Conservation (phyloP, 92 coral and sea anemone species). For the Metridium senile region DNA sequence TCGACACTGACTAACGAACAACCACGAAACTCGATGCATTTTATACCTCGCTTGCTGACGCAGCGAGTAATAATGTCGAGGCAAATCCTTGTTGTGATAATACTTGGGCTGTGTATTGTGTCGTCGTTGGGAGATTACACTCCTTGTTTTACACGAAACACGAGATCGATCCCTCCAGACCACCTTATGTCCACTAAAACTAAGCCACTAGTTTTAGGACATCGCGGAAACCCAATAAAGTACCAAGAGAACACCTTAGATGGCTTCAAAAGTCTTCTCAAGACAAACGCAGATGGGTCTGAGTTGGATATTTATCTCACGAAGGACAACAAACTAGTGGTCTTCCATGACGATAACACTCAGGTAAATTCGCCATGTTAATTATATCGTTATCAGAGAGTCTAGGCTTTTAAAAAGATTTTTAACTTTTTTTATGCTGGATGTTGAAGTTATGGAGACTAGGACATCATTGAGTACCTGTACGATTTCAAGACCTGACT, state of each 20-base stretch:
- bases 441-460: no score
- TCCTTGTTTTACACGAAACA: slow-evolving; percentile 15
- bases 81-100: neutral
- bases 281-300: slow-evolving; percentile 81
- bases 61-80: neutral
- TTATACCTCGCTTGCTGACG: no score
- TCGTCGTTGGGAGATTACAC: neutral
- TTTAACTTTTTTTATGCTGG: neutral
- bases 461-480: no score
- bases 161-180: no score
- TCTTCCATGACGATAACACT: slow-evolving; percentile 82
- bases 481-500: no score
- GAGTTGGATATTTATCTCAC: slow-evolving; percentile 87
- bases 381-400: slow-evolving; percentile 4
- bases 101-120: neutral
- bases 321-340: slow-evolving; percentile 79
- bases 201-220: no score
- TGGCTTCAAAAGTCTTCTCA: no score
- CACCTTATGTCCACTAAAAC: no score
- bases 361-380: slow-evolving; percentile 29
- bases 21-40: no score
- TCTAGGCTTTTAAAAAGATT: slow-evolving; percentile 58
- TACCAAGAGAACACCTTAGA: slow-evolving; percentile 89
- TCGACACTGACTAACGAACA: no score
- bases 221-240: slow-evolving; percentile 82